Conservation (phyloP, 2,888 invertebrate species). For the Lithosia quadra region DNA sequence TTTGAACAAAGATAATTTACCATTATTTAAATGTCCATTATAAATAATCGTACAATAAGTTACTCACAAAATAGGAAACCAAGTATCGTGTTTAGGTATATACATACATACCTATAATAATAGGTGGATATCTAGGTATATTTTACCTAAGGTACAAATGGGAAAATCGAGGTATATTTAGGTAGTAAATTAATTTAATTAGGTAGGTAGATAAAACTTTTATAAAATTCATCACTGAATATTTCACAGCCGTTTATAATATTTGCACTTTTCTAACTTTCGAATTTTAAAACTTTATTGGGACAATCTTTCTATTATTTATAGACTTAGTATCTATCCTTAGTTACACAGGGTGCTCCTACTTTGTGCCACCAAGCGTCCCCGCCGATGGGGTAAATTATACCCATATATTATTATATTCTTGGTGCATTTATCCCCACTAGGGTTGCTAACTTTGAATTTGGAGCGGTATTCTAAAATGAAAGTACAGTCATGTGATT, state of each 20-base stretch:
- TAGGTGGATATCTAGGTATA: not conserved
- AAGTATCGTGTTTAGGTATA: not conserved
- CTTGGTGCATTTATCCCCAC: too few species aligned
- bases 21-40: not conserved
- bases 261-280: constrained; percentile 61
- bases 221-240: constrained; percentile 69
- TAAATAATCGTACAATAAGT: not conserved
- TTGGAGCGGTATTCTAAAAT: too few species aligned
- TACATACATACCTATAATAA: not conserved
- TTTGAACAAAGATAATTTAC: not conserved
- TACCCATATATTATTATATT: too few species aligned
- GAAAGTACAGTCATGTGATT: too few species aligned
- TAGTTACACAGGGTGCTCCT: too few species aligned
- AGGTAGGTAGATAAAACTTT: constrained; percentile 36
- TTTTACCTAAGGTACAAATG: constrained; percentile 3
- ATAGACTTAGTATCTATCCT: not conserved
- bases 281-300: constrained; percentile 11
- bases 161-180: constrained; percentile 25
- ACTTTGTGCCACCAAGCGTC: too few species aligned
- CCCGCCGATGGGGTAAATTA: too few species aligned
- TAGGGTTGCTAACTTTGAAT: too few species aligned
- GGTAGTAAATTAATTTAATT: constrained; percentile 16
- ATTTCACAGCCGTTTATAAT: constrained; percentile 72
- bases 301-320: not conserved
- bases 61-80: not conserved